Evolutionary conservation across 2,888 invertebrate genomes (phyloP), one percentile per base, ranked within the genome.

Genomic region (Phengaris arion): DNA sequence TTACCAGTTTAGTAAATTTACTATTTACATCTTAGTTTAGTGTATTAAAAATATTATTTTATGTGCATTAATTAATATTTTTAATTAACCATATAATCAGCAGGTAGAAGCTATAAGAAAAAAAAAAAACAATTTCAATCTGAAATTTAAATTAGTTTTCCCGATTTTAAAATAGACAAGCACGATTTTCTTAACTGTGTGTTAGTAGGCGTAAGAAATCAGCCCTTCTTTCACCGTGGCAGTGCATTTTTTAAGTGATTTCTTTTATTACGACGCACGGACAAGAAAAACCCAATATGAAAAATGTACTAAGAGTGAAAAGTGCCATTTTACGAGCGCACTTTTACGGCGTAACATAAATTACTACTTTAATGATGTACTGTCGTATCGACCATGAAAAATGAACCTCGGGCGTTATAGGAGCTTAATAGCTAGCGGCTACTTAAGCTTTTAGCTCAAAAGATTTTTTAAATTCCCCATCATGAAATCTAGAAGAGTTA

Each of bases 201-300:
- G 84, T 88, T 83, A 76, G 84, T 76, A 76, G 82, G 77, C 81
- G 79, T 83, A 86, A 86, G 83, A 82, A 83, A 83, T 78, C 82
- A 79, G 84, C 86, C 87, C 88, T 86, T 85, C 80, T 81, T 82
- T 82, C 81, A 78, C 79, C 77, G 81, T 81, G 85, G 86, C 85
- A 64, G 64, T 90, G 91, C 89, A 89, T 86, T 90, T 89, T 87
- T 91, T 90, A 93, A 94, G 93, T 89, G 91, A 92, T 92, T 81
- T 80, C 82, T 92, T 93, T 94, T 93, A 91, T 81, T 93, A 90
- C 92, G 79, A 82, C 83, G 87, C 92, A 91, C 91, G 92, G 85
- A 87, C 87, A 83, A 81, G 83, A 85, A 85, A 85, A 84, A 82
- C 83, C 75, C 76, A 85, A 86, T 89, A 87, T 88, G 88, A 91